Evolutionary conservation across 2,888 invertebrate species (phyloP), one percentile per base, ranked within the genome.

Genomic region (Pandemis cinnamomeana): DNA sequence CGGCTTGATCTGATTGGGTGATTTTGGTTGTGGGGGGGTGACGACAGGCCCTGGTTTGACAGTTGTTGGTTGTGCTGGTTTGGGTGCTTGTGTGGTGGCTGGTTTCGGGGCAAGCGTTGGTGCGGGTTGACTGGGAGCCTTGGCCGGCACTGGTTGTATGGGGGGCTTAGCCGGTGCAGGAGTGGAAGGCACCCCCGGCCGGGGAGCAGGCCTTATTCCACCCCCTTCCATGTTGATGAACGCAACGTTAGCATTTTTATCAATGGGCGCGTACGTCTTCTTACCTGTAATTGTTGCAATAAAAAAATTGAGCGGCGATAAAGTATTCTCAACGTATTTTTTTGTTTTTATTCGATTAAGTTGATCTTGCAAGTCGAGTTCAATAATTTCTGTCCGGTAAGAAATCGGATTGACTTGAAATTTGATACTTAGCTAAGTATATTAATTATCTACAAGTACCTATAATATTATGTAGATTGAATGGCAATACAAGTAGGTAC

Each of bases 221-320:
- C 92, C 92, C 10, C 82, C 82, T 78, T 94, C 94, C 91, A 92
- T 93, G 77, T 92, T 92, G 75, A 94, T 94, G 77, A 94, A 94
- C 61, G 88, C 92, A 41, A 89, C 75, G 79, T 93, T 93, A 0
- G 91, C 94, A 89, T 90, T 88, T 85, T 93, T 94, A 81, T 90
- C 89, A 68, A 92, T 83, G 10, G 87, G 87, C 11, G 80, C 80
- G 60, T 80, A 81, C 1, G 84, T 71, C 77, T 93, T 93, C 8
- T 91, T 89, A 83, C 90, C 91, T 92, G 86, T 27, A 84, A 58
- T 27, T 58, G 2, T 51, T 7, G 27, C 10, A 20, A 58, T 27
- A 58, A 58, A 27, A 58, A 20, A 55, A 15, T 55, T n/a, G 7
- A 51, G n/a, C 51, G 51, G 51, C n/a, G n/a, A 51, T 51, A n/a